Conservation (phyloP, 2,113 vertebrate species). For the Sander lucioperca region DNA sequence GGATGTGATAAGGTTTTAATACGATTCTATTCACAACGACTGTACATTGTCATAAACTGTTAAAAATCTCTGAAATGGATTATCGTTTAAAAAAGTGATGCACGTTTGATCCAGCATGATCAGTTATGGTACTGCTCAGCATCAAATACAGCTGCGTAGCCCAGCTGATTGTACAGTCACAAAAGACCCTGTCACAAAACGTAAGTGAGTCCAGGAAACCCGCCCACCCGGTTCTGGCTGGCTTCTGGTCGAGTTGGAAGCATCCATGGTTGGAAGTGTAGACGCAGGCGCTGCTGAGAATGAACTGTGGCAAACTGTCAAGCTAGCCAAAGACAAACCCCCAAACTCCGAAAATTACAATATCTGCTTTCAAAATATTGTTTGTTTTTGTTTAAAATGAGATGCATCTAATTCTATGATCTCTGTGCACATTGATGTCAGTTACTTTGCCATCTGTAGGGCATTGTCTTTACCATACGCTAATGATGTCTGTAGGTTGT, state of each 20-base stretch:
- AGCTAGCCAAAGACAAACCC: neutral
- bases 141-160: conserved; percentile 13
- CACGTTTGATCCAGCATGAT: neutral
- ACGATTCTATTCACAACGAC: neutral
- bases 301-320: conserved; percentile 23
- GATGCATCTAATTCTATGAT: conserved; percentile 15
- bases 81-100: neutral
- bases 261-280: conserved; percentile 69
- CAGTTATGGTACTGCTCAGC: neutral
- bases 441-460: conserved; percentile 22
- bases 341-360: neutral
- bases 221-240: conserved; percentile 68
- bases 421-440: conserved; percentile 21
- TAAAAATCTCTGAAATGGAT: too few relatives aligned
- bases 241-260: conserved; percentile 74
- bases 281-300: conserved; percentile 70
- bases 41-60: neutral
- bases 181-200: conserved; percentile 42
- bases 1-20: neutral
- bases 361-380: neutral
- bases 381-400: neutral
- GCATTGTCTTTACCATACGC: neutral
- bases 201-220: conserved; percentile 70
- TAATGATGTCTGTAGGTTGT: neutral
- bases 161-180: conserved; percentile 22